These are phyloP conservation scores for Bradypodion pumilum DNA, from an alignment of 2,797 vertebrate species.

Conservation along the genomic window DNA sequence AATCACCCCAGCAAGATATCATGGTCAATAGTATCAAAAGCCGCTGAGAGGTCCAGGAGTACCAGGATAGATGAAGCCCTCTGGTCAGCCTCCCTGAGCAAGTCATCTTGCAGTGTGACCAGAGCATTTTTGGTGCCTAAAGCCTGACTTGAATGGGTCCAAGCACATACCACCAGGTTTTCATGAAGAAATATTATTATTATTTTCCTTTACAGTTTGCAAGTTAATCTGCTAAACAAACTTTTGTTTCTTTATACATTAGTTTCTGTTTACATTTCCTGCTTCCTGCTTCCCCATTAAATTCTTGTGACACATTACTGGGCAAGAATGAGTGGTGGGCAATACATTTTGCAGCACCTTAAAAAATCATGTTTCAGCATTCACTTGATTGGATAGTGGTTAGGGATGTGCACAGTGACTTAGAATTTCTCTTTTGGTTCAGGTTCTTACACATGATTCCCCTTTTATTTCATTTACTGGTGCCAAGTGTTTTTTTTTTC, in stretches of 20 bases:
- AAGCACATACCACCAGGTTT: constrained; percentile 46
- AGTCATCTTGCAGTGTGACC: too few relatives aligned
- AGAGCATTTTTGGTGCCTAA: too few relatives aligned
- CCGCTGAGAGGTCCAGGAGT: too few relatives aligned
- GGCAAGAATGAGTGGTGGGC: background rate
- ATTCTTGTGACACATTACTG: background rate
- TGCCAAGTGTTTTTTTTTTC: too few relatives aligned
- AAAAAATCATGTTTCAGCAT: background rate
- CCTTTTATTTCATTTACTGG: too few relatives aligned
- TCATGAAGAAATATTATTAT: constrained; percentile 52
- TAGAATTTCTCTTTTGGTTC: too few relatives aligned
- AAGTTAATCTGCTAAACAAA: constrained; percentile 43
- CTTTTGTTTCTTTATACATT: background rate
- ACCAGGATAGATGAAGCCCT: too few relatives aligned
- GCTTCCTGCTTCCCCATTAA: background rate
- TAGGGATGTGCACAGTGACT: background rate
- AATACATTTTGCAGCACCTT: background rate
- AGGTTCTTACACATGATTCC: too few relatives aligned
- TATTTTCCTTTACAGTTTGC: constrained; percentile 1
- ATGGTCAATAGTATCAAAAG: too few relatives aligned
- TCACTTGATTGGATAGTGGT: background rate
- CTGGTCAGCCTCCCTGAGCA: too few relatives aligned
- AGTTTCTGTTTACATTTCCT: constrained; percentile 12
- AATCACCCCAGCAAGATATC: too few relatives aligned
- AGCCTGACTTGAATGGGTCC: too few relatives aligned